Conservation (phyloP, 2,797 vertebrate species). For the Merluccius polli region DNA sequence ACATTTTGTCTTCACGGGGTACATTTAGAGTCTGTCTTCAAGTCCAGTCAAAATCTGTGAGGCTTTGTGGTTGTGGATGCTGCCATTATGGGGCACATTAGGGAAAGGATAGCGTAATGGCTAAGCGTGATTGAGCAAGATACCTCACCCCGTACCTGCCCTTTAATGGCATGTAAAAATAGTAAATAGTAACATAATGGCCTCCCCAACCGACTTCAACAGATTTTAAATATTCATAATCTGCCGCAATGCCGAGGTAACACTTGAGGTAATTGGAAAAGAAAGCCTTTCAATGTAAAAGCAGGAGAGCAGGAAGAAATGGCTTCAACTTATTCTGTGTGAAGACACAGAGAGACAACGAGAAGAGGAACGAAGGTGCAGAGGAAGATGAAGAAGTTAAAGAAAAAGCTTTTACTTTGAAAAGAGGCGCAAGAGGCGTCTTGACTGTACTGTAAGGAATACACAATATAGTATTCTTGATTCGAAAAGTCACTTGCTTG, state of each 20-base stretch:
- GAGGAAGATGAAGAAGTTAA: conserved; percentile 3
- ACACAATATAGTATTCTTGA: too few species aligned
- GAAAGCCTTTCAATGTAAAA: conserved; percentile 26
- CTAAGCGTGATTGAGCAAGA: too few species aligned
- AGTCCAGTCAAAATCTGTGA: neutral
- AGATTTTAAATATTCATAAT: conserved; percentile 59
- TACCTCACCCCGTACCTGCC: neutral
- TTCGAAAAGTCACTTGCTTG: too few species aligned
- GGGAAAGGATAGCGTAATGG: too few species aligned
- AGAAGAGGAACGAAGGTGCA: neutral
- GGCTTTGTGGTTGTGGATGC: too few species aligned
- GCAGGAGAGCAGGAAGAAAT: conserved; percentile 34
- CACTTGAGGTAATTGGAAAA: conserved; percentile 59
- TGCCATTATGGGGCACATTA: too few species aligned
- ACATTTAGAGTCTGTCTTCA: neutral
- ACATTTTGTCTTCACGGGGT: neutral
- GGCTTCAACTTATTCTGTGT: conserved; percentile 24
- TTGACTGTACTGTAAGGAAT: too few species aligned
- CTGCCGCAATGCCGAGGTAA: conserved; percentile 44
- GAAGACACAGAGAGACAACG: conserved; percentile 1
- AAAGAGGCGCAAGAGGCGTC: neutral
- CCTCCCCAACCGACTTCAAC: conserved; percentile 21
- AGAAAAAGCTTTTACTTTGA: conserved; percentile 1
- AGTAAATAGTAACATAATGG: neutral
- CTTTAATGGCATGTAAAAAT: neutral